Percentiles rank a stretch among this genome's conserved stretches.
phyloP scores from a whole-genome alignment of 2,797 vertebrate species.

The Molothrus ater region DNA sequence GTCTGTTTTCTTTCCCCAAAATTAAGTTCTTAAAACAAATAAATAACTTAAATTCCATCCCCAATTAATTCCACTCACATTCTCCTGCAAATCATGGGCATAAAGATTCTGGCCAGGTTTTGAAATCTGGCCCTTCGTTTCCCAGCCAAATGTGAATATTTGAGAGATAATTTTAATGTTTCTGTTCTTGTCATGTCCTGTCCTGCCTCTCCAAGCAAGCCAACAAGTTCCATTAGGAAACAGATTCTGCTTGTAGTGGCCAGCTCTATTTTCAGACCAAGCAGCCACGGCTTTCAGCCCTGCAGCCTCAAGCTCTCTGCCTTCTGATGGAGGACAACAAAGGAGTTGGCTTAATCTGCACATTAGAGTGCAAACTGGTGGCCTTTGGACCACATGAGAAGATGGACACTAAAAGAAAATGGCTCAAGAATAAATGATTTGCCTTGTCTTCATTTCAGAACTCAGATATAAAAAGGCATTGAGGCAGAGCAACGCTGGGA shows the following conservation, averaged over 20 bases:
- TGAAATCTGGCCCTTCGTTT: conserved; percentile 29
- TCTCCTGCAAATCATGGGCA: not conserved
- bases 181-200: not conserved
- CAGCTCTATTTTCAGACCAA: conserved; percentile 7
- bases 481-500: conserved; percentile 15
- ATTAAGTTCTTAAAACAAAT: conserved; percentile 18
- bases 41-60: conserved; percentile 18
- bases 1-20: conserved; percentile 10
- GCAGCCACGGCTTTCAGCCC: not conserved
- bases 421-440: not conserved
- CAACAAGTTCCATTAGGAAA: conserved; percentile 3
- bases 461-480: not conserved
- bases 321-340: conserved; percentile 9
- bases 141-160: conserved; percentile 29
- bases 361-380: not conserved
- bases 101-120: conserved; percentile 20
- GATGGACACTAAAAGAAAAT: not conserved
- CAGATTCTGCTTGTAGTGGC: not conserved
- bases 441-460: conserved; percentile 13
- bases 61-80: conserved; percentile 10
- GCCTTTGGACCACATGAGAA: conserved; percentile 7
- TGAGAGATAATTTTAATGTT: conserved; percentile 16
- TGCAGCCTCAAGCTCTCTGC: not conserved
- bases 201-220: conserved; percentile 3
- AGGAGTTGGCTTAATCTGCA: conserved; percentile 18